A percentile compares a stretch with the other conserved stretches of the same genome.
Evolutionary conservation across 2,888 invertebrate genomes (phyloP).

Genomic region (Eupithecia exiguata): DNA sequence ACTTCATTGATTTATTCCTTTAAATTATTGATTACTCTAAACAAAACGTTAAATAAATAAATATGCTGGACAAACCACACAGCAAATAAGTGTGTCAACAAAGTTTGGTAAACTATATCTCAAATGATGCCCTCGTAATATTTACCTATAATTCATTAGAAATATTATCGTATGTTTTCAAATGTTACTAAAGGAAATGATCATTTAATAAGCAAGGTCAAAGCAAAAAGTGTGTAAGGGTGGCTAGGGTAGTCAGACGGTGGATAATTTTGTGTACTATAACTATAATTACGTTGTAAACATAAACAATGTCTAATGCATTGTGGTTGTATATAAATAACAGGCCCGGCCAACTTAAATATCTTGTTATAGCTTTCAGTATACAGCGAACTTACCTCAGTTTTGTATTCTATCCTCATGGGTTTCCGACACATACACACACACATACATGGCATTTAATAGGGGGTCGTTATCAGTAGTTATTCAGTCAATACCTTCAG

Average conservation of each 20-base stretch:
- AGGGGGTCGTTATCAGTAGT: constrained; percentile 63
- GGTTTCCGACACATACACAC: constrained; percentile 56
- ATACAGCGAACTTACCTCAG: constrained; percentile 46
- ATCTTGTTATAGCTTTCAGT: constrained; percentile 37
- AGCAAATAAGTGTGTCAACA: not conserved
- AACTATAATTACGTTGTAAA: not conserved
- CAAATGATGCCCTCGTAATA: not conserved
- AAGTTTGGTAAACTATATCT: not conserved
- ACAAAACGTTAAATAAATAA: not conserved
- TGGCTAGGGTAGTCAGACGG: not conserved
- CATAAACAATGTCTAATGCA: not conserved
- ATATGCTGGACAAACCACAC: too few species aligned
- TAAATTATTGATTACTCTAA: not conserved
- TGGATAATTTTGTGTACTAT: not conserved
- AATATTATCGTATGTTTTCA: not conserved
- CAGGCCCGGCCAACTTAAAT: not conserved
- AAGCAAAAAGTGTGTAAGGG: not conserved
- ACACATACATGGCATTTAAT: constrained; percentile 58
- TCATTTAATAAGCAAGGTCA: not conserved
- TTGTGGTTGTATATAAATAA: not conserved
- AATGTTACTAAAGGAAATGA: not conserved
- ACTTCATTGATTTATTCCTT: not conserved
- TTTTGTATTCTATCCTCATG: constrained; percentile 50
- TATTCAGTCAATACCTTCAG: constrained; percentile 66
- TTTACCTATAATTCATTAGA: not conserved